A percentile compares a stretch with the other conserved stretches of the same genome.
These are phyloP conservation scores for Ovibos moschatus DNA, from an alignment of 2,113 vertebrate species.

Conservation along the genomic window DNA sequence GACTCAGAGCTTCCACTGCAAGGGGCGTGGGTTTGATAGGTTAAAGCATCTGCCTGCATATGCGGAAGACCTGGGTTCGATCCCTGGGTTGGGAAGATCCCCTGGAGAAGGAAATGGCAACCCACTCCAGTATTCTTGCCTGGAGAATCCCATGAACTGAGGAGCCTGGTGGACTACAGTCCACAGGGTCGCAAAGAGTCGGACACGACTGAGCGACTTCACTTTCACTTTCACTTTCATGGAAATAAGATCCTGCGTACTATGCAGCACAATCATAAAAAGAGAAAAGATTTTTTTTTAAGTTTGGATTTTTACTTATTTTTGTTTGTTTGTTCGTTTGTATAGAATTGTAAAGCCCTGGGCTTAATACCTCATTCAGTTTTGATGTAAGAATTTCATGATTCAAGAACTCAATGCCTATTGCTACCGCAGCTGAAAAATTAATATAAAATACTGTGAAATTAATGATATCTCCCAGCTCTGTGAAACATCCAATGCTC, in stretches of 20 bases:
- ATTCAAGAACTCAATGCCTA: background rate
- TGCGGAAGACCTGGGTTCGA: too few species aligned
- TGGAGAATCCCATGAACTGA: too few species aligned
- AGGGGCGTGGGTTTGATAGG: background rate
- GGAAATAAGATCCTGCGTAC: background rate
- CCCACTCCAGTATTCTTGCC: too few species aligned
- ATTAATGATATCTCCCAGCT: background rate
- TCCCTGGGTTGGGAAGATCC: too few species aligned
- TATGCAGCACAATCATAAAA: background rate
- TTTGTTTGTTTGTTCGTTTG: background rate
- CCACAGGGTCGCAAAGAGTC: too few species aligned
- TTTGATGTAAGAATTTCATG: background rate
- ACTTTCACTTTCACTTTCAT: background rate
- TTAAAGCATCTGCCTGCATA: too few species aligned
- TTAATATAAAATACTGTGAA: background rate
- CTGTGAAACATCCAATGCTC: background rate
- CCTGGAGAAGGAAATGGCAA: too few species aligned
- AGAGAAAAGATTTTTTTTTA: background rate
- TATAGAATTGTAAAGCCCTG: background rate
- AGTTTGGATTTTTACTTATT: background rate
- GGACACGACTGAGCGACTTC: too few species aligned
- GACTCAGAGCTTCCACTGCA: background rate
- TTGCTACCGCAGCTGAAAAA: background rate
- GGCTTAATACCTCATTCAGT: background rate
- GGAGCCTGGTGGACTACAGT: too few species aligned